phyloP scores from a whole-genome alignment of 2,797 vertebrate genomes.

The Trachops cirrhosus region DNA sequence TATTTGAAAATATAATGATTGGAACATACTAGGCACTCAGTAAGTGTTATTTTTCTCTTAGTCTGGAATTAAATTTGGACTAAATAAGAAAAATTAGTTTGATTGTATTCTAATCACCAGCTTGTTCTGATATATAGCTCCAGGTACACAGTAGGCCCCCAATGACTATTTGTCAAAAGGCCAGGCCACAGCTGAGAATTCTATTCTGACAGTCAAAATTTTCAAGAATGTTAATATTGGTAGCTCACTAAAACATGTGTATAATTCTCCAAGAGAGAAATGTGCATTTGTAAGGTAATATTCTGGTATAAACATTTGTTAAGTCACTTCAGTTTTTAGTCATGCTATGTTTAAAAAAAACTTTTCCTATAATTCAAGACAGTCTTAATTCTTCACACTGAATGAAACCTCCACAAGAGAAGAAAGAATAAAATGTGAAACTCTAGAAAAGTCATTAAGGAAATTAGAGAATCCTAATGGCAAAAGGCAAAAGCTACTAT shows the following conservation, averaged over 20 bases:
- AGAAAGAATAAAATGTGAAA: not conserved
- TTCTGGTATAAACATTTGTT: not conserved
- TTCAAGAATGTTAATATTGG: not conserved
- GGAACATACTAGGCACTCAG: not conserved
- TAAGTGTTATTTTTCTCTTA: slow-evolving; percentile 17
- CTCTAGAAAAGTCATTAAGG: not conserved
- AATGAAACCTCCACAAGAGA: not conserved
- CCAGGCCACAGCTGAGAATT: not conserved
- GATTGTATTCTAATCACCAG: not conserved
- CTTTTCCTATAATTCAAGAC: not conserved
- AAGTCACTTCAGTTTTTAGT: not conserved
- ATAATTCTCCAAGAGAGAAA: not conserved
- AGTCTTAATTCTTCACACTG: not conserved
- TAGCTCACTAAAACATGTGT: not conserved
- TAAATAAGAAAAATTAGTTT: slow-evolving; percentile 26
- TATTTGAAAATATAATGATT: not conserved
- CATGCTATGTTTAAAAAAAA: not conserved
- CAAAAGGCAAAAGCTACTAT: not conserved
- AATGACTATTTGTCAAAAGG: not conserved
- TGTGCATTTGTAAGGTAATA: not conserved
- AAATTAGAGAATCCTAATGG: not conserved
- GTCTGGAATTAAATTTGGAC: not conserved
- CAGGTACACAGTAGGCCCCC: not conserved
- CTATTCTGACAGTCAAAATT: not conserved
- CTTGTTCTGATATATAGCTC: not conserved